A percentile compares a stretch with the other conserved stretches of the same genome.
Evolutionary conservation across 1,140 invertebrate genomes (phyloP).

Genomic region (Eupeodes corollae): DNA sequence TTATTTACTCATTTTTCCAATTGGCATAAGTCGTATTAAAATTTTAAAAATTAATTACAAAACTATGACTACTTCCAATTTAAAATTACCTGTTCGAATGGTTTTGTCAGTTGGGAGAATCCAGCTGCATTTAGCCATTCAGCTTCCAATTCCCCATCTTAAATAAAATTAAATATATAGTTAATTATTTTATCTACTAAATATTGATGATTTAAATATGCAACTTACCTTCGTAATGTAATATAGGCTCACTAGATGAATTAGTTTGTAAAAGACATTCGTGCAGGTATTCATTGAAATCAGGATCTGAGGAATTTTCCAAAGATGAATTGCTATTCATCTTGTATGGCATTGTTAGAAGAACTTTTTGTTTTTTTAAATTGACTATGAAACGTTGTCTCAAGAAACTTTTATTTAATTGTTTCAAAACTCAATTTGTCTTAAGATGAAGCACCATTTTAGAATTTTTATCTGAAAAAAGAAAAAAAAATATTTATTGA

Average conservation of each 20-base stretch:
- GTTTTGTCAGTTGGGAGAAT: constrained; percentile 34
- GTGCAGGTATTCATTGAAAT: constrained; percentile 32
- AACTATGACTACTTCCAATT: no score
- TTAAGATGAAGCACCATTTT: no score
- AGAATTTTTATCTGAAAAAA: no score
- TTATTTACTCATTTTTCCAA: no score
- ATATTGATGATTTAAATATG: neutral
- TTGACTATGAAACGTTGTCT: no score
- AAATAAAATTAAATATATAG: neutral
- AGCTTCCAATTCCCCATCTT: constrained; percentile 36
- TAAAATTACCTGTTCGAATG: constrained; percentile 28
- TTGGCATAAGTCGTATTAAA: no score
- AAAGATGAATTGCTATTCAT: constrained; percentile 23
- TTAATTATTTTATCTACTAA: neutral
- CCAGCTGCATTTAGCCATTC: constrained; percentile 33
- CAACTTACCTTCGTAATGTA: constrained; percentile 30
- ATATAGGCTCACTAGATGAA: constrained; percentile 23
- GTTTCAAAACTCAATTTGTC: no score
- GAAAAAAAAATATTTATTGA: no score
- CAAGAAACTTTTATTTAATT: no score
- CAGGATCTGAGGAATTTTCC: constrained; percentile 28
- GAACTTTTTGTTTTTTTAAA: no score
- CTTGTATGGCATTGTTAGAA: constrained; percentile 3
- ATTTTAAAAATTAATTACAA: no score
- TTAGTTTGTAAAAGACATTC: constrained; percentile 32